Evolutionary conservation across 1,140 invertebrate species (phyloP), one percentile per base, ranked within the genome.

Genomic region (Caenorhabditis elegans): DNA sequence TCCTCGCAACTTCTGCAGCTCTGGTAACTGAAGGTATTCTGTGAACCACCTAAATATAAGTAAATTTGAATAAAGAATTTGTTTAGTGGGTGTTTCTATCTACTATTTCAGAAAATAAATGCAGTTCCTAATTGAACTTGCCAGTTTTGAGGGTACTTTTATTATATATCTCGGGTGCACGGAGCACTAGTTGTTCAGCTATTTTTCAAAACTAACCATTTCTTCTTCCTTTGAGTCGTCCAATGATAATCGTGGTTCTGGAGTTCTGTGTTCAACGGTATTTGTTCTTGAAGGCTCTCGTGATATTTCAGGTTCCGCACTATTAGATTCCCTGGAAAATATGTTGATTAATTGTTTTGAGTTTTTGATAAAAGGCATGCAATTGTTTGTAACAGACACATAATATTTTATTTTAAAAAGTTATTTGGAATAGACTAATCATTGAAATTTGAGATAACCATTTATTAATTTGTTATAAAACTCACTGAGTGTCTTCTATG

Each of bases 1-100:
- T 90, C 46, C 84, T 60, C 13, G 88, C 88, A n/a, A 82, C 80
- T 48, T 89, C 86, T 1, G 88, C 88, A 11, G 88, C 88, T 22
- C 87, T 84, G 47, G 83, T 84, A 2, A 89, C 86, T 15, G 86
- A 87, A 4, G 86, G 77, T 0, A 75, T 46, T 22, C 86, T 85
- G 39, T 82, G 70, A 19, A 80, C 75, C 4, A 78, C 76, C 36
- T 70, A 26, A 5, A 70, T 22, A 28, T 15, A n/a, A n/a, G n/a
- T n/a, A n/a, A n/a, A n/a, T n/a, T n/a, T n/a, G n/a, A n/a, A n/a
- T n/a, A n/a, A n/a, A n/a, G n/a, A n/a, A n/a, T n/a, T n/a, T n/a
- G n/a, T n/a, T n/a, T n/a, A n/a, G n/a, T n/a, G n/a, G n/a, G n/a
- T n/a, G n/a, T n/a, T n/a, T n/a, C n/a, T n/a, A n/a, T n/a, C n/a